Evolutionary conservation across 2,113 vertebrate species (phyloP).

Genomic region (Eretmochelys imbricata): DNA sequence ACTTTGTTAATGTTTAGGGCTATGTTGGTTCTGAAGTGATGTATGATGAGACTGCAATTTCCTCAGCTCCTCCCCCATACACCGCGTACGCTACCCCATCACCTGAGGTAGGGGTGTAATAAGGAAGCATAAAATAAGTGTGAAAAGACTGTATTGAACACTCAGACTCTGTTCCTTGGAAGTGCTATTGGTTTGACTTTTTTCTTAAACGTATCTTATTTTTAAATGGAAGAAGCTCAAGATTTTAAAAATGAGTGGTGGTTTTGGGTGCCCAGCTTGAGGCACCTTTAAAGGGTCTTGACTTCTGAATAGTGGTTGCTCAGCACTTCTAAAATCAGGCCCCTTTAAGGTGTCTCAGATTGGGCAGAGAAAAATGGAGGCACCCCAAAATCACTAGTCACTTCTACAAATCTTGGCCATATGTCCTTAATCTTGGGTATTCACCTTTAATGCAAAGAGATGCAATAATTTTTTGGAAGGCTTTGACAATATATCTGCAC

Average conservation of each 20-base stretch:
- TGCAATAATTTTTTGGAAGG: neutral
- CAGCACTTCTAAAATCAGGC: neutral
- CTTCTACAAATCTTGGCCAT: neutral
- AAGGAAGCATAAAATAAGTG: neutral
- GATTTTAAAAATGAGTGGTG: neutral
- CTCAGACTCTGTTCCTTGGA: neutral
- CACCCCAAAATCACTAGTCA: neutral
- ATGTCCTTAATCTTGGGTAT: neutral
- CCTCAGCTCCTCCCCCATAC: slow-evolving; percentile 81
- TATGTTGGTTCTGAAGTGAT: slow-evolving; percentile 77
- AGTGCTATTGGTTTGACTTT: neutral
- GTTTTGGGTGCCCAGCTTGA: neutral
- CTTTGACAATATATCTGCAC: neutral
- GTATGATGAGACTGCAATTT: slow-evolving; percentile 77
- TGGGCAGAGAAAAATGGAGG: neutral
- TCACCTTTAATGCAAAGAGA: neutral
- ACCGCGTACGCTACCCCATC: slow-evolving; percentile 79
- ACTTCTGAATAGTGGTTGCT: neutral
- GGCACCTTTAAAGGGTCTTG: neutral
- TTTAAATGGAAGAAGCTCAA: neutral
- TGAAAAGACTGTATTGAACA: neutral
- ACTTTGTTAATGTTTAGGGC: slow-evolving; percentile 42
- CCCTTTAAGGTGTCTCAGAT: neutral
- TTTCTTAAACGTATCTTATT: neutral
- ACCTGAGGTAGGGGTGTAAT: slow-evolving; percentile 74